These are phyloP conservation scores for Oophaga sylvatica DNA, from an alignment of 2,797 vertebrate genomes.

Conservation along the genomic window DNA sequence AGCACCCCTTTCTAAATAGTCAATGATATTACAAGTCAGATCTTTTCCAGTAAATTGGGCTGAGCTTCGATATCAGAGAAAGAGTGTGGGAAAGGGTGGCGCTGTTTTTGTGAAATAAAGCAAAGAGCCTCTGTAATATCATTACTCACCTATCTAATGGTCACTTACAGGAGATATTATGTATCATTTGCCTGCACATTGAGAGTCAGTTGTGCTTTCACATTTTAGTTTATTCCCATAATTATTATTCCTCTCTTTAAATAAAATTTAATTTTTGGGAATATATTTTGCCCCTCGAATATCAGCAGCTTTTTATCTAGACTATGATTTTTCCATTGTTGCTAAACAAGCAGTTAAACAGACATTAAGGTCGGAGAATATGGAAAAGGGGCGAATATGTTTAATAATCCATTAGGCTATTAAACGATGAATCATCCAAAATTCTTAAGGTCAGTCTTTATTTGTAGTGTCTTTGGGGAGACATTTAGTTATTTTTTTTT, in stretches of 20 bases:
- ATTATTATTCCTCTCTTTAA: not conserved
- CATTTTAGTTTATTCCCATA: too few relatives aligned
- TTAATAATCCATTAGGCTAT: conserved; percentile 48
- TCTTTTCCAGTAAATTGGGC: too few relatives aligned
- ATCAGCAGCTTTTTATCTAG: not conserved
- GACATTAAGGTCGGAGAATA: not conserved
- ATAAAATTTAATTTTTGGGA: not conserved
- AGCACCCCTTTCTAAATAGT: too few relatives aligned
- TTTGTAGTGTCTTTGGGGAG: not conserved
- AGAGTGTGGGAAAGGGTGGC: too few relatives aligned
- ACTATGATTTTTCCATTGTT: not conserved
- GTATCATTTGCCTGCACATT: too few relatives aligned
- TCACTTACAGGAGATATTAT: too few relatives aligned
- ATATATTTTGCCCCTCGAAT: not conserved
- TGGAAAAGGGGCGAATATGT: conserved; percentile 33
- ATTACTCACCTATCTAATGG: too few relatives aligned
- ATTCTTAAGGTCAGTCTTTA: conserved; percentile 31
- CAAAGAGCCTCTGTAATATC: too few relatives aligned
- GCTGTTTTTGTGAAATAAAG: too few relatives aligned
- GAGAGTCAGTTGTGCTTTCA: too few relatives aligned
- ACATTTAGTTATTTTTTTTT: conserved; percentile 12
- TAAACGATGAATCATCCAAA: conserved; percentile 34
- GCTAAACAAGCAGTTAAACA: not conserved
- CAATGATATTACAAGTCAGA: not conserved
- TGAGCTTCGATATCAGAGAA: too few relatives aligned